Conservation (phyloP, 2,797 vertebrate genomes). For the Myotis myotis region DNA sequence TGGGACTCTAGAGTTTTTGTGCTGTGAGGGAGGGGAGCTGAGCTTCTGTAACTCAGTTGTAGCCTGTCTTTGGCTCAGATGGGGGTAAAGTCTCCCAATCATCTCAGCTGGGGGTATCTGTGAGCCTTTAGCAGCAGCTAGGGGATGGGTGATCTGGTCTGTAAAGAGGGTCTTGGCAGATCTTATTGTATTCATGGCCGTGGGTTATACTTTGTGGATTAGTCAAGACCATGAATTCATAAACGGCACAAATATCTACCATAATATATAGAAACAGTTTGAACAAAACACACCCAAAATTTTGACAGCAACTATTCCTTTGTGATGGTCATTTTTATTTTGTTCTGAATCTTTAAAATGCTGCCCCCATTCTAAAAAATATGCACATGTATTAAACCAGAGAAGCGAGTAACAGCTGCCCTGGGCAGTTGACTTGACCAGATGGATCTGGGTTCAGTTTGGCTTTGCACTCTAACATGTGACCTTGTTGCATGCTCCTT, state of each 20-base stretch:
- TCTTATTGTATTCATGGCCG: background rate
- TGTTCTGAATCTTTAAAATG: conserved; percentile 23
- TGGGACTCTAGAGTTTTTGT: background rate
- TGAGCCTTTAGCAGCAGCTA: background rate
- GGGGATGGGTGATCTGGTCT: background rate
- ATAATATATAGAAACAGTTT: background rate
- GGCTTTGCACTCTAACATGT: background rate
- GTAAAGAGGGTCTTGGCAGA: background rate
- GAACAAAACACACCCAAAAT: background rate
- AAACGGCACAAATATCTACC: background rate
- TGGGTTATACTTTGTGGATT: background rate
- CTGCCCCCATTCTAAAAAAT: background rate
- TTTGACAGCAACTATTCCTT: background rate
- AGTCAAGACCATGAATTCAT: background rate
- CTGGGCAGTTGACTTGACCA: background rate
- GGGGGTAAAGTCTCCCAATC: background rate
- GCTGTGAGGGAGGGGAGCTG: background rate
- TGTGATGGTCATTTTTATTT: background rate
- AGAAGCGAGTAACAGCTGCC: background rate
- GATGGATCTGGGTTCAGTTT: background rate
- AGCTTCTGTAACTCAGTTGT: background rate
- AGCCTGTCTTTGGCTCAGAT: background rate
- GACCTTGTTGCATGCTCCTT: background rate
- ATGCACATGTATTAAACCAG: background rate
- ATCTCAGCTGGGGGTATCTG: background rate